Evolutionary conservation across 30 jellyfish, hydroid and myxozoan genomes (phyloP).

Genomic region (Turritopsis rubra): DNA sequence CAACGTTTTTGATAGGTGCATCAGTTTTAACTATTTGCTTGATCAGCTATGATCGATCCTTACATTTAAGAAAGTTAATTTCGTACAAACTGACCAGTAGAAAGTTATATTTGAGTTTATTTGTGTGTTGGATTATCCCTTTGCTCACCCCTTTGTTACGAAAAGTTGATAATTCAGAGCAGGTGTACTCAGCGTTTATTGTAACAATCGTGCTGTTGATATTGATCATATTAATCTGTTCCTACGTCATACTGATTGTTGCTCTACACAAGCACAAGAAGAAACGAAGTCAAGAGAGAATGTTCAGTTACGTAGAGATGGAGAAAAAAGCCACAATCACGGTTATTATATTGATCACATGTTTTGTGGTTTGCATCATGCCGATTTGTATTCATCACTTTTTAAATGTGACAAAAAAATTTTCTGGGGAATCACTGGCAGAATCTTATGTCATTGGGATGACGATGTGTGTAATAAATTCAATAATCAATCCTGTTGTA

Average conservation of each 20-base stretch:
- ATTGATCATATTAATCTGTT: neutral
- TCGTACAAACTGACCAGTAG: neutral
- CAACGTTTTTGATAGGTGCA: conserved; percentile 5
- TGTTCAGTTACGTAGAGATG: neutral
- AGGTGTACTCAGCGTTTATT: neutral
- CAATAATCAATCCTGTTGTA: neutral
- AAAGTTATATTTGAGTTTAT: neutral
- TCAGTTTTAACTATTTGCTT: neutral
- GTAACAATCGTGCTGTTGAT: neutral
- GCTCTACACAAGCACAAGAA: neutral
- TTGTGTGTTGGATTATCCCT: conserved; percentile 7
- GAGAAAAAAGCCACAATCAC: neutral
- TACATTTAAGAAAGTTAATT: neutral
- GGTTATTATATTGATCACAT: neutral
- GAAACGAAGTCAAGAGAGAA: neutral
- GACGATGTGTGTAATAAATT: neutral
- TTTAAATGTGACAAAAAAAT: neutral
- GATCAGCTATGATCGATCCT: neutral
- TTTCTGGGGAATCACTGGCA: neutral
- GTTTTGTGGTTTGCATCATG: neutral
- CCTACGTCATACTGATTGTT: neutral
- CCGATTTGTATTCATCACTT: neutral
- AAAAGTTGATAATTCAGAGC: neutral
- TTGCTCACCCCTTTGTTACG: neutral
- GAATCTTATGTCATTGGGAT: neutral